These are phyloP conservation scores for Drosophila sucinea DNA, from an alignment of 1,140 invertebrate species.

Conservation along the genomic window DNA sequence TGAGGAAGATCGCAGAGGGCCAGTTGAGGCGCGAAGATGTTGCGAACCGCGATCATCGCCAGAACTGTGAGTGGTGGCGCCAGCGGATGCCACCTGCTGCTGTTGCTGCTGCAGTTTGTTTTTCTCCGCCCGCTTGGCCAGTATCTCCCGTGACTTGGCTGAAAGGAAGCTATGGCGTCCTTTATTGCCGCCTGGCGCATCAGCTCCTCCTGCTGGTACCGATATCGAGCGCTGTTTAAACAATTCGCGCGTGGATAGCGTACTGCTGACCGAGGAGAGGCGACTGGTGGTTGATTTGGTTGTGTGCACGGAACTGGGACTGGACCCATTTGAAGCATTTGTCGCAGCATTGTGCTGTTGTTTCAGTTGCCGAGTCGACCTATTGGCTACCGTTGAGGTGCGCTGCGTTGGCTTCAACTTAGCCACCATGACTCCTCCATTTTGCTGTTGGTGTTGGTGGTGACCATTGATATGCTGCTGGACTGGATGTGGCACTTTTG, in stretches of 20 bases:
- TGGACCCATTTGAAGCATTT: constrained; percentile 71
- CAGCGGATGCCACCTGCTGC: constrained; percentile 56
- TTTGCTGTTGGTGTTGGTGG: background rate
- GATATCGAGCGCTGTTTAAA: constrained; percentile 80
- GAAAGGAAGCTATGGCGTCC: constrained; percentile 75
- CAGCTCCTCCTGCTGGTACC: constrained; percentile 62
- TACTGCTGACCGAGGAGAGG: constrained; percentile 74
- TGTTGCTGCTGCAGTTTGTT: constrained; percentile 76
- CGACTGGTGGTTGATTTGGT: constrained; percentile 78
- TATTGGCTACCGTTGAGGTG: constrained; percentile 52
- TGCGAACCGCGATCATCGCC: constrained; percentile 71
- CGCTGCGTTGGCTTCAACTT: constrained; percentile 45
- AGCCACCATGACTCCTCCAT: background rate
- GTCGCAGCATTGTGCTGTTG: constrained; percentile 66
- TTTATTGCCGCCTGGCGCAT: constrained; percentile 28
- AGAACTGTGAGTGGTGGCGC: constrained; percentile 62
- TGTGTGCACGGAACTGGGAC: constrained; percentile 78
- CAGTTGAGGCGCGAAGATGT: constrained; percentile 48
- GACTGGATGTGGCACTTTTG: constrained; percentile 52
- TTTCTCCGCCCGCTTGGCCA: constrained; percentile 76
- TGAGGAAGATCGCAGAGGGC: constrained; percentile 73
- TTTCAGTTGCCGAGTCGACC: constrained; percentile 65
- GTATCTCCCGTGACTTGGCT: constrained; percentile 80
- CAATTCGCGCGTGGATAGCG: constrained; percentile 68
- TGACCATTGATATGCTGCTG: constrained; percentile 58